Evolutionary conservation across 1,140 invertebrate species (phyloP).

Genomic region (Agrilus planipennis): DNA sequence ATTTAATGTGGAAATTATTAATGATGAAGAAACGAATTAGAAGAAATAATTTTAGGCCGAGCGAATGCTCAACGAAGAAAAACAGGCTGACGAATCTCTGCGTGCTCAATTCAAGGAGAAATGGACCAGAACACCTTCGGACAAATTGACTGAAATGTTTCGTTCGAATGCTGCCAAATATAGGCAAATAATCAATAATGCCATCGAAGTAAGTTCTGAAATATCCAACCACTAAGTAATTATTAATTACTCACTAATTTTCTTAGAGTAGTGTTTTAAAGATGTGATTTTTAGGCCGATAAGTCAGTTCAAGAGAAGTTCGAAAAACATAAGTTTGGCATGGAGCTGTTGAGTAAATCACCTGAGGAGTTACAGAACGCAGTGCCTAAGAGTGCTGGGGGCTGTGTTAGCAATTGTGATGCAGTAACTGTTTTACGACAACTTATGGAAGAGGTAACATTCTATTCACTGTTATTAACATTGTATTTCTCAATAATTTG

Average conservation of each 20-base stretch:
- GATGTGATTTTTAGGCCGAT: conserved; percentile 38
- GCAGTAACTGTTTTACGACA: conserved; percentile 56
- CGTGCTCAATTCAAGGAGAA: conserved; percentile 79
- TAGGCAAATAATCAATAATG: conserved; percentile 83
- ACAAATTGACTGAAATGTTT: conserved; percentile 80
- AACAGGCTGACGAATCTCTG: conserved; percentile 78
- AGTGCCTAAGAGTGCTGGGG: conserved; percentile 44
- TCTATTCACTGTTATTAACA: conserved; percentile 13
- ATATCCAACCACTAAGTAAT: too few relatives aligned
- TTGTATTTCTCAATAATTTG: not conserved
- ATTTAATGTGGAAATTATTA: too few relatives aligned
- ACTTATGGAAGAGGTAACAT: conserved; percentile 76
- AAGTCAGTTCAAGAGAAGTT: conserved; percentile 80
- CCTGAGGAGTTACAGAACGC: conserved; percentile 48
- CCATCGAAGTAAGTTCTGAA: conserved; percentile 54
- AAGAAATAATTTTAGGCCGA: conserved; percentile 46
- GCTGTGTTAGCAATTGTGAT: conserved; percentile 39
- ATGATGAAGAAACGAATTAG: not conserved
- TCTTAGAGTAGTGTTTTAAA: too few relatives aligned
- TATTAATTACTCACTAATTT: too few relatives aligned
- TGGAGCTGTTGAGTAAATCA: conserved; percentile 70
- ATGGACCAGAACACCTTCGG: conserved; percentile 85
- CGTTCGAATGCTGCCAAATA: conserved; percentile 81
- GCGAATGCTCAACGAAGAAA: conserved; percentile 82
- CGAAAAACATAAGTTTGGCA: conserved; percentile 62